Evolutionary conservation across 2,797 vertebrate genomes (phyloP).

Genomic region (Sebastolobus alascanus): DNA sequence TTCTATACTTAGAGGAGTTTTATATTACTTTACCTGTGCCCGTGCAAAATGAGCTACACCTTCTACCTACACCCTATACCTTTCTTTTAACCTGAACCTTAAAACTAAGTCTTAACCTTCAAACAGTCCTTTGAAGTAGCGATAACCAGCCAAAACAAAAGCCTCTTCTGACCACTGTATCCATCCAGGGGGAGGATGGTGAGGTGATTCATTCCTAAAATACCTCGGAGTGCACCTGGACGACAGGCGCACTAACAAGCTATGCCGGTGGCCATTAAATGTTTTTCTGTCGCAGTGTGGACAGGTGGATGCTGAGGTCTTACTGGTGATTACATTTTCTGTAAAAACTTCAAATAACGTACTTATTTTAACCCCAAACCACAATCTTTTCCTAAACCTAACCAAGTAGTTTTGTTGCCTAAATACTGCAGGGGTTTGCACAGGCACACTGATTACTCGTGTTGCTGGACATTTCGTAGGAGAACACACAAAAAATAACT

Average conservation of each 20-base stretch:
- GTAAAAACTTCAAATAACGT: neutral
- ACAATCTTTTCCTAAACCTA: neutral
- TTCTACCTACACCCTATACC: too few species aligned
- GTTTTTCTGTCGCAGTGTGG: neutral
- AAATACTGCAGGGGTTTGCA: neutral
- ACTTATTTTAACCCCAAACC: neutral
- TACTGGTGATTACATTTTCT: neutral
- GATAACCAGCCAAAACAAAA: neutral
- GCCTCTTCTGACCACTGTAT: neutral
- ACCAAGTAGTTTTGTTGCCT: neutral
- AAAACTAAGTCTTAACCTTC: neutral
- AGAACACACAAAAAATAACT: too few species aligned
- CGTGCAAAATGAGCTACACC: neutral
- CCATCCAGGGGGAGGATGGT: neutral
- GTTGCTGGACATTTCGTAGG: too few species aligned
- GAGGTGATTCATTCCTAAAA: neutral
- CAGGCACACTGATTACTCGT: too few species aligned
- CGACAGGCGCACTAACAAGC: neutral
- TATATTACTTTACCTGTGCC: too few species aligned
- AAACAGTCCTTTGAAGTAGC: neutral
- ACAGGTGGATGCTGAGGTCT: neutral
- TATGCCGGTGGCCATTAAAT: neutral
- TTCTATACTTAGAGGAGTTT: too few species aligned
- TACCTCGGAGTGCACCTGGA: neutral
- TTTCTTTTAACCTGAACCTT: neutral